Evolutionary conservation across 1,140 invertebrate genomes (phyloP).

Genomic region (Acromyrmex echinatior): DNA sequence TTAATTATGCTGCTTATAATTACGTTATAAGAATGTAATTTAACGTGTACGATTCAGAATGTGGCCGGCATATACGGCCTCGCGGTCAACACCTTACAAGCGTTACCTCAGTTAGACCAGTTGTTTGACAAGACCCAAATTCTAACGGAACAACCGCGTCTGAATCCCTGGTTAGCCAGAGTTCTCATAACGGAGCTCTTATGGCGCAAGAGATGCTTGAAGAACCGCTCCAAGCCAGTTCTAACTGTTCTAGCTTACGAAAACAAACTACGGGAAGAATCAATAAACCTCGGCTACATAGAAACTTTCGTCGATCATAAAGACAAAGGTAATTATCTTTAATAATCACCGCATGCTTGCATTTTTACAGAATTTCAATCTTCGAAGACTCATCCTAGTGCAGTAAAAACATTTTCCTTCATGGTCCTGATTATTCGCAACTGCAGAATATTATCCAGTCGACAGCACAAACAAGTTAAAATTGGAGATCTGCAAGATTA

Average conservation of each 20-base stretch:
- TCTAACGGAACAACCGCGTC: constrained; percentile 89
- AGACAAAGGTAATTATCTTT: constrained; percentile 82
- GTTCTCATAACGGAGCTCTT: constrained; percentile 93
- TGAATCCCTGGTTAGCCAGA: constrained; percentile 91
- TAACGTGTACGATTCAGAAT: constrained; percentile 86
- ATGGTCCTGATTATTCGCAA: constrained; percentile 85
- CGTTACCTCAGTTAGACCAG: constrained; percentile 88
- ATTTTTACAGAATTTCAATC: constrained; percentile 80
- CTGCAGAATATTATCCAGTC: constrained; percentile 82
- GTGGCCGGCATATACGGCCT: constrained; percentile 91
- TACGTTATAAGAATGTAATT: neutral
- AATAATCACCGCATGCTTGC: constrained; percentile 66
- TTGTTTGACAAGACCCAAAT: constrained; percentile 89
- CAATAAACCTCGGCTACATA: constrained; percentile 75
- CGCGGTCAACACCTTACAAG: constrained; percentile 91
- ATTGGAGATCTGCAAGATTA: constrained; percentile 72
- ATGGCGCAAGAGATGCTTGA: constrained; percentile 92
- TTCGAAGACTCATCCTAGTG: constrained; percentile 21
- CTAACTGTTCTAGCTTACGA: constrained; percentile 90
- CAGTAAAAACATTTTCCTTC: constrained; percentile 62
- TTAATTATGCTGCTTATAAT: neutral
- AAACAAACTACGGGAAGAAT: constrained; percentile 86
- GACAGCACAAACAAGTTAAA: constrained; percentile 68
- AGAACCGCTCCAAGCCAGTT: constrained; percentile 90
- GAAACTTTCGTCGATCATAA: constrained; percentile 59